Evolutionary conservation across 2,797 vertebrate species (phyloP), one percentile per base, ranked within the genome.

Genomic region (Amphiprion clarkii): DNA sequence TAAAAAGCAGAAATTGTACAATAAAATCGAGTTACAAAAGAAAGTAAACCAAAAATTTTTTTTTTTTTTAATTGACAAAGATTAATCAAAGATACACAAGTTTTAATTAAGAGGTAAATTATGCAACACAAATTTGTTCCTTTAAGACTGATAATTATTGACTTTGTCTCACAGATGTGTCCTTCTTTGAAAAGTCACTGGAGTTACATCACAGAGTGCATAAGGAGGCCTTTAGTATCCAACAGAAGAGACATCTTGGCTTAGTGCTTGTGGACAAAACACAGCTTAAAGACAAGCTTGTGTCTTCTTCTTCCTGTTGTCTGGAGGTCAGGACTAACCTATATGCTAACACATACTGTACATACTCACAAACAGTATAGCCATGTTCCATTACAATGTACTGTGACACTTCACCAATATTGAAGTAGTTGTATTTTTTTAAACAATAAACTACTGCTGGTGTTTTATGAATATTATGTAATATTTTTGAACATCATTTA

Each of bases 221-320:
- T 56, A 90, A 93, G 36, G 93, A 96, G 9, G 92, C 94, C 11
- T 16, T 91, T 11, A 91, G 91, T 52, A 92, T 97, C 56, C 91
- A 74, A 49, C 90, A 93, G 71, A 94, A 86, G 72, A 95, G 88
- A 71, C 85, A 93, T 23, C 84, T 97, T 7, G 97, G 97, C 31
- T 84, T 97, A 77, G 90, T 98, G 72, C 89, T 96, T 19, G 93
- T 98, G 54, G 95, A 97, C 85, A 93, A 95, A 42, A 94, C 94
- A 49, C 88, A 89, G 69, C 90, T 97, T 23, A 97, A 95, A 90
- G 83, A 94, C 49, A 95, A 93, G 63, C 85, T 97, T 21, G 90
- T 92, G 57, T 95, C 95, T 60, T 97, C 96, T 29, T 94, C 95
- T 1, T 82, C 95, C 44, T 78, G 86, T 61, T 96, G 95, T 85